phyloP scores from a whole-genome alignment of 2,888 invertebrate species.

The Spilarctia lutea region DNA sequence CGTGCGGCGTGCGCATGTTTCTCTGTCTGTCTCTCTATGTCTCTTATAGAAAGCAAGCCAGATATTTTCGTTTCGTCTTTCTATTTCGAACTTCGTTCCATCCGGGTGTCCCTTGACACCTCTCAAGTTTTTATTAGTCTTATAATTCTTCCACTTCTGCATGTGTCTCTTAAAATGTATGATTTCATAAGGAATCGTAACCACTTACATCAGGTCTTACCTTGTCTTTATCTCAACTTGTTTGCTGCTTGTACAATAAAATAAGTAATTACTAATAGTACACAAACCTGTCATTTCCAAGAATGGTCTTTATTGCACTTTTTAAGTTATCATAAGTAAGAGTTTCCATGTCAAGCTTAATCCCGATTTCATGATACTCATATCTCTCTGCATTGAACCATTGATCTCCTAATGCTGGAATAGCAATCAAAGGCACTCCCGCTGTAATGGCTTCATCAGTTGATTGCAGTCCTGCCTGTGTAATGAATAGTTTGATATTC shows the following conservation, averaged over 20 bases:
- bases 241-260: background rate
- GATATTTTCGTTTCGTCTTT: too few species aligned
- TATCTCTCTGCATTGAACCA: conserved; percentile 67
- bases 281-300: conserved; percentile 51
- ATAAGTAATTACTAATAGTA: background rate
- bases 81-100: too few species aligned
- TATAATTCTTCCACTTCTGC: too few species aligned
- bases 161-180: too few species aligned
- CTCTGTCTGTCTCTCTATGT: too few species aligned
- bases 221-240: background rate
- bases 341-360: conserved; percentile 57
- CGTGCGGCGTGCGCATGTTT: too few species aligned
- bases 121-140: too few species aligned
- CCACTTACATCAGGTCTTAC: too few species aligned
- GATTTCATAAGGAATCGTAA: too few species aligned
- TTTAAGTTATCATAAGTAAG: conserved; percentile 55
- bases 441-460: conserved; percentile 74
- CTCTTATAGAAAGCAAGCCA: too few species aligned
- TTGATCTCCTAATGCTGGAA: conserved; percentile 75
- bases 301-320: conserved; percentile 49
- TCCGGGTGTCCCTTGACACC: too few species aligned
- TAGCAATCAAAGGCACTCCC: conserved; percentile 70
- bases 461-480: conserved; percentile 77
- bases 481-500: conserved; percentile 73
- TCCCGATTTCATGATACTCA: conserved; percentile 60